A percentile compares a stretch with the other conserved stretches of the same genome.
These are phyloP conservation scores for Mus caroli DNA, from an alignment of 2,797 vertebrate species.

Conservation along the genomic window DNA sequence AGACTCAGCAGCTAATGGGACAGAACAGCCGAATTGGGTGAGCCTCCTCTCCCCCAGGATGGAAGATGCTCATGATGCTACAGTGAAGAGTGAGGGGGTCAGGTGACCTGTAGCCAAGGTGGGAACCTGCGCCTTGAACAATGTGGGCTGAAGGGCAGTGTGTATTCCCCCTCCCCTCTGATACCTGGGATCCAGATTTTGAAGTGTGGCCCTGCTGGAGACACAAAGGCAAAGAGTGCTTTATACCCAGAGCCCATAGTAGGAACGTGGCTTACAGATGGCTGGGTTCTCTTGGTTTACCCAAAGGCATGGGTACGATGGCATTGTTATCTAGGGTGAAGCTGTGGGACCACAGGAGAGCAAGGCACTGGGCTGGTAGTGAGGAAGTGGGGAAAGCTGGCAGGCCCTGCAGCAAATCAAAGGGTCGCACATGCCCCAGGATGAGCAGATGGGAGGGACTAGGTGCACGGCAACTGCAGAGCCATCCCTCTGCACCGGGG, in stretches of 20 bases:
- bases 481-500: neutral
- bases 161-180: neutral
- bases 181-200: neutral
- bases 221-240: neutral
- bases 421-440: neutral
- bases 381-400: neutral
- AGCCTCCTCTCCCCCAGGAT: neutral
- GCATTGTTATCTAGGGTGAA: neutral
- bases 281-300: neutral
- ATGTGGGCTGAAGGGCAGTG: rapidly evolving
- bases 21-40: neutral
- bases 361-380: constrained; percentile 49
- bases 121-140: neutral
- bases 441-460: neutral
- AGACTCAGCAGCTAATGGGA: neutral
- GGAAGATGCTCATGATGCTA: neutral
- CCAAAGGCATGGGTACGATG: neutral
- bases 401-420: neutral
- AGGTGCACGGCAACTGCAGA: neutral
- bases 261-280: neutral
- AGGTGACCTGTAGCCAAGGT: neutral
- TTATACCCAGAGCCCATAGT: neutral
- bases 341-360: constrained; percentile 17
- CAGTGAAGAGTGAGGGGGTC: neutral
- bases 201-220: neutral